These are phyloP conservation scores for Allacma fusca DNA, from an alignment of 2,888 invertebrate genomes.

Conservation along the genomic window DNA sequence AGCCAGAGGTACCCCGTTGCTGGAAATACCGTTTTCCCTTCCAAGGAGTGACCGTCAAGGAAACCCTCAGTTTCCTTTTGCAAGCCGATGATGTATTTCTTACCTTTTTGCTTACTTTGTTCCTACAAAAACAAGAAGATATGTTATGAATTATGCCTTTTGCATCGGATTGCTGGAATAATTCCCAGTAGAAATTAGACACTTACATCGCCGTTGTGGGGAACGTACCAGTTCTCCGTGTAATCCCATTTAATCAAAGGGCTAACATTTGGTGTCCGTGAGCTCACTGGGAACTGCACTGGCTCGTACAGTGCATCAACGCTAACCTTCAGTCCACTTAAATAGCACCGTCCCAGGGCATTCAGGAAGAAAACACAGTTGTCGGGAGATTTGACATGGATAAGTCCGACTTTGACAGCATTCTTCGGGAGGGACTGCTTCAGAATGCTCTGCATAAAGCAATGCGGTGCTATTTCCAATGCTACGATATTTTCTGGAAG, in stretches of 20 bases:
- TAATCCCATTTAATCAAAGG: slow-evolving; percentile 91
- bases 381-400: slow-evolving; percentile 62
- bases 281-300: slow-evolving; percentile 81
- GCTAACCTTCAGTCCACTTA: slow-evolving; percentile 77
- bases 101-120: neutral
- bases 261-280: slow-evolving; percentile 84
- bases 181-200: no score
- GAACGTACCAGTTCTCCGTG: slow-evolving; percentile 64
- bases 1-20: slow-evolving; percentile 90
- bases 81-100: slow-evolving; percentile 17
- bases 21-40: slow-evolving; percentile 90
- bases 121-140: no score
- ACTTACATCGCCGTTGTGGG: slow-evolving; percentile 41
- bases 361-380: slow-evolving; percentile 66
- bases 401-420: slow-evolving; percentile 65
- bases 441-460: slow-evolving; percentile 67
- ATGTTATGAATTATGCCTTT: no score
- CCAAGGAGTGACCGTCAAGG: slow-evolving; percentile 81
- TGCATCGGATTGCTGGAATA: no score
- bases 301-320: slow-evolving; percentile 79
- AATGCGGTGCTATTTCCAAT: slow-evolving; percentile 65
- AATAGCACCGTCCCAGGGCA: slow-evolving; percentile 77
- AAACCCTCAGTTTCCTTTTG: slow-evolving; percentile 75
- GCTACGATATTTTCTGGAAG: slow-evolving; percentile 68
- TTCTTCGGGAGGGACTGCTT: slow-evolving; percentile 66